Base-by-base conservation (phyloP, 2,113 vertebrate genomes). In the Dipodomys merriami region DNA sequence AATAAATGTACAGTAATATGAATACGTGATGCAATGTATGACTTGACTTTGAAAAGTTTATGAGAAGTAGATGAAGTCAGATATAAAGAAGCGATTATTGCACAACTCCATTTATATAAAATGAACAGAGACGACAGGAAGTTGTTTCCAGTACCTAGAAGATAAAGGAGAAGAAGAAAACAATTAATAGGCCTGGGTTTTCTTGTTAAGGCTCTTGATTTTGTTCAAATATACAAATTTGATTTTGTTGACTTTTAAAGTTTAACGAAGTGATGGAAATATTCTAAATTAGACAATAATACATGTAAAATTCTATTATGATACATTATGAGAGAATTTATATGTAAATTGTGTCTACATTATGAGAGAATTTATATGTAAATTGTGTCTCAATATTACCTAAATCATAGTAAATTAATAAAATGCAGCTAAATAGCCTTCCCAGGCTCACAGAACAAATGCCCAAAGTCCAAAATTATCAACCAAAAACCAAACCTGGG, bases 351-450 rank as follows among this genome's bases (percentile, higher is more conserved):
- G 35, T 35, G 46, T 49, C 46, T 25, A n/a, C 7, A 80, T 33
- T 49, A 91, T 19, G 20, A 5, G 8, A 72, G 5, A 49, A 39
- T 46, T 81, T 85, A 81, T 33, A 7, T 71, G 10, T 49, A 19
- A 89, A 91, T 33, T 64, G n/a, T 64, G 62, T 71, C 49, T 82
- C 23, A 85, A 84, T 73, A 68, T 53, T 46, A 92, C 29, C 53
- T 67, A 46, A 69, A 82, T 19, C 80, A 69, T 83, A 84, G 80
- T 33, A 74, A 87, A 78, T 49, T 64, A 90, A 82, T 93, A 33
- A 91, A 79, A 77, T 49, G 60, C 6, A 72, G 13, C 62, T 88
- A 7, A 2, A 30, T 89, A 33, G 12, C 65, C 33, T 57, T 57
- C 53, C 53, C 53, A 16, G 12, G 15, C 15, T 57, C 20, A 5